Conservation (phyloP, 2,888 invertebrate genomes). For the Hermaeophaga mercurialis region DNA sequence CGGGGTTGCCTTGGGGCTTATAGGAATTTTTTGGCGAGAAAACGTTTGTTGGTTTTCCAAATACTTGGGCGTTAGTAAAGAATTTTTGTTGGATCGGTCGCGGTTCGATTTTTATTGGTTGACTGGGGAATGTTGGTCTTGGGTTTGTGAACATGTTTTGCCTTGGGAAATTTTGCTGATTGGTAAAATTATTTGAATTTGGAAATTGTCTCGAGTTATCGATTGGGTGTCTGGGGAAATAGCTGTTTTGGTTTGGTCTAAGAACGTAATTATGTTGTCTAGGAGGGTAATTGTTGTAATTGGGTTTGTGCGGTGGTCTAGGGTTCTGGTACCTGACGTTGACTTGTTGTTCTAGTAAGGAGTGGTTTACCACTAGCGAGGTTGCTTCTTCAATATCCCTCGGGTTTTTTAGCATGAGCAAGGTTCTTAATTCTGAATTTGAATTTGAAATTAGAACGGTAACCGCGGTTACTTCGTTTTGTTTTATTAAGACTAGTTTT, state of each 20-base stretch:
- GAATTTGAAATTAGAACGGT: conserved; percentile 8
- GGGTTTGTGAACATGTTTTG: background rate
- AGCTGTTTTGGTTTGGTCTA: background rate
- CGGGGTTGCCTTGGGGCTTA: conserved; percentile 15
- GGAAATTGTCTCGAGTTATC: background rate
- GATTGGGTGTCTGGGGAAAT: background rate
- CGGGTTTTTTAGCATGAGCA: background rate
- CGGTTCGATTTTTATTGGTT: conserved; percentile 31
- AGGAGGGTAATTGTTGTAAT: background rate
- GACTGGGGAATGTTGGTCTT: conserved; percentile 13
- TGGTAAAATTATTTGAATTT: background rate
- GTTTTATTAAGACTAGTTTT: conserved; percentile 10
- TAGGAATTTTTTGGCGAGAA: conserved; percentile 26
- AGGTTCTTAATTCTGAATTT: conserved; percentile 4
- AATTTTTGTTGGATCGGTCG: conserved; percentile 17
- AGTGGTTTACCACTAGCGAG: conserved; percentile 2
- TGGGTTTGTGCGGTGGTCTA: background rate
- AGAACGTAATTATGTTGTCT: too few species aligned
- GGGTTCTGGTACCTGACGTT: background rate
- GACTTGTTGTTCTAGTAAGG: conserved; percentile 10
- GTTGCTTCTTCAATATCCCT: conserved; percentile 5
- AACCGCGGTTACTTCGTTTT: conserved; percentile 9
- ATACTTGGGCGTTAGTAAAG: conserved; percentile 21
- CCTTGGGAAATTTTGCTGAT: background rate
- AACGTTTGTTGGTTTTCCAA: conserved; percentile 26